Base-by-base conservation (phyloP, 2,888 invertebrate species). In the Callimorpha dominula region DNA sequence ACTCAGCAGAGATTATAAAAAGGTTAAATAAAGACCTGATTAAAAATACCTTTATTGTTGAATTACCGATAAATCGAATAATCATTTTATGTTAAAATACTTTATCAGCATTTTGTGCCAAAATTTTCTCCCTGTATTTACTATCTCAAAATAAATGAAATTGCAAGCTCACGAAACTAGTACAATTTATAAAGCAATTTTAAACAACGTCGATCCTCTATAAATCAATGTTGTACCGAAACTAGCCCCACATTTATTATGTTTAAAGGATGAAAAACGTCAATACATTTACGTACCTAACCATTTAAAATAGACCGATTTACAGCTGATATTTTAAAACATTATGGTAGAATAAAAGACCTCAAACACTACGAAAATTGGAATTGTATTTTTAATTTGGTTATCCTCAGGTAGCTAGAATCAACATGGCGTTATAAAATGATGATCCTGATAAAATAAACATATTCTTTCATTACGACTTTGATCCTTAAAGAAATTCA, bases 181-280 rank as follows among this genome's bases (percentile, higher is more conserved):
- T 72, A 80, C 86, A 81, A 85, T 87, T 83, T 87, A 87, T 85
- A 85, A 85, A 87, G 84, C 87, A 85, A 88, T 87, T 89, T 89
- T 85, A 88, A 87, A 83, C 85, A 82, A 78, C 76, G 82, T 73
- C 83, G 76, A 84, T 84, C 86, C 86, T 17, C 81, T 81, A 91
- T 92, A 90, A 91, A 92, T 92, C 91, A 91, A 87, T 87, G 89
- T 82, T 88, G 84, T 78, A 74, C 82, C 83, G 85, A 86, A 87
- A 89, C 89, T 90, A 89, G 86, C 87, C 86, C 86, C 80, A 81
- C 91, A 91, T 93, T 90, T 88, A 90, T 92, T 88, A 87, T 88
- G 88, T 85, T 84, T 87, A 85, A 86, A 85, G 88, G 86, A 87
- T 89, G 89, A 89, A 90, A 89, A 89, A 90, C 85, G 80, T 81